phyloP scores from a whole-genome alignment of 2,888 invertebrate species.

The Eulithis testata region DNA sequence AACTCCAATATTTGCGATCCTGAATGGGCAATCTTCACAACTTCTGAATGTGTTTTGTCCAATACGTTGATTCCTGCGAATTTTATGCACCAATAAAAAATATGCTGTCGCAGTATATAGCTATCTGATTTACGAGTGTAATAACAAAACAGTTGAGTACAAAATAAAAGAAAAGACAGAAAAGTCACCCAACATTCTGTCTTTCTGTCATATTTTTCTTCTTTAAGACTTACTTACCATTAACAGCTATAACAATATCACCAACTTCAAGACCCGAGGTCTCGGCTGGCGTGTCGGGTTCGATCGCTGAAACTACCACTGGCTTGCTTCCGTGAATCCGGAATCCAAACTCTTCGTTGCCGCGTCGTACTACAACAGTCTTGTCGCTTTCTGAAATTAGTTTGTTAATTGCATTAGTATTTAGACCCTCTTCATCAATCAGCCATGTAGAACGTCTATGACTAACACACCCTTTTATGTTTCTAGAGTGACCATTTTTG shows the following conservation, averaged over 20 bases:
- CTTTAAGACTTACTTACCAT: conserved; percentile 80
- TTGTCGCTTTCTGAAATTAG: conserved; percentile 91
- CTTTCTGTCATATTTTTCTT: too few species aligned
- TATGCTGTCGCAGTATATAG: too few species aligned
- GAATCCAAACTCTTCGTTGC: conserved; percentile 96
- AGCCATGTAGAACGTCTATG: too few species aligned
- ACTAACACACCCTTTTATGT: too few species aligned
- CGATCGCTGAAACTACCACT: conserved; percentile 98
- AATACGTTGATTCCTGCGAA: conserved; percentile 90
- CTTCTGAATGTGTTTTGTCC: conserved; percentile 96
- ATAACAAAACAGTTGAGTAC: too few species aligned
- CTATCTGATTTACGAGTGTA: too few species aligned
- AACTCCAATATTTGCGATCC: conserved; percentile 94
- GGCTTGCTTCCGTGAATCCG: conserved; percentile 97
- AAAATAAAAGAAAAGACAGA: too few species aligned
- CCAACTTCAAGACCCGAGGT: conserved; percentile 96
- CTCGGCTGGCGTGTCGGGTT: conserved; percentile 97
- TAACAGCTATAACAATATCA: conserved; percentile 96
- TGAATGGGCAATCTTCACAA: conserved; percentile 95
- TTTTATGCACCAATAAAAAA: too few species aligned
- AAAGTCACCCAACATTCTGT: too few species aligned
- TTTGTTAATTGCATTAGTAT: not conserved
- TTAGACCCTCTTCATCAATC: not conserved
- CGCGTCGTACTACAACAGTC: conserved; percentile 91
- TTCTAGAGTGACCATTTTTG: too few species aligned